Percentiles rank a stretch among this genome's conserved stretches.
Conservation (phyloP, 1,140 invertebrate genomes). For the Wasmannia auropunctata region DNA sequence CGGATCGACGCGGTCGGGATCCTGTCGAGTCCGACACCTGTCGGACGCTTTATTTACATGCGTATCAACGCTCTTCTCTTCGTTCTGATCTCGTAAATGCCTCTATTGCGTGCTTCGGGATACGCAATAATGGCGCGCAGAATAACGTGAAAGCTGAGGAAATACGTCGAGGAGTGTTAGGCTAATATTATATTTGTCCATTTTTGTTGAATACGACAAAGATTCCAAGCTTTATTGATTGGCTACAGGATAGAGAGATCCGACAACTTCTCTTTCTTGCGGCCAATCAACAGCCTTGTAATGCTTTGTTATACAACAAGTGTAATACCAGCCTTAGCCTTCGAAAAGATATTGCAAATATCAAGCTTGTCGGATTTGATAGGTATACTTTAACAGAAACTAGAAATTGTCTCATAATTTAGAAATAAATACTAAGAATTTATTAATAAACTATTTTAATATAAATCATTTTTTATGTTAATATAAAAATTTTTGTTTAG, state of each 20-base stretch:
- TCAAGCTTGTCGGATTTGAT: neutral
- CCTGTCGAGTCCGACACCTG: conserved; percentile 3
- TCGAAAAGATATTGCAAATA: neutral
- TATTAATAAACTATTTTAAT: neutral
- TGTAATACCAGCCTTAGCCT: too few relatives aligned
- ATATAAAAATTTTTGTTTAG: neutral
- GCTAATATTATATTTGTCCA: too few relatives aligned
- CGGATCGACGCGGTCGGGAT: conserved; percentile 35
- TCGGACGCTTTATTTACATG: conserved; percentile 19
- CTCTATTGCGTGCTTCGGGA: neutral
- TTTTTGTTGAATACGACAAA: too few relatives aligned
- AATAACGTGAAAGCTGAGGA: neutral
- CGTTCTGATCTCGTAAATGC: neutral
- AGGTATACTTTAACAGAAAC: neutral
- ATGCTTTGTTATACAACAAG: too few relatives aligned
- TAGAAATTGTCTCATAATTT: neutral
- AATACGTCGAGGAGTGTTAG: neutral
- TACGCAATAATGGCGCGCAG: neutral
- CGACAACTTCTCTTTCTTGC: too few relatives aligned
- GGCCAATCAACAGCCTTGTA: too few relatives aligned
- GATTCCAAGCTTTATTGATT: too few relatives aligned
- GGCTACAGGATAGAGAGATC: too few relatives aligned
- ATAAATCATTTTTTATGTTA: neutral
- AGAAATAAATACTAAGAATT: neutral
- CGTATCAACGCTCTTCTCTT: neutral